Evolutionary conservation across 1,140 invertebrate species (phyloP), one percentile per base, ranked within the genome.

Genomic region (Heterodera schachtii): DNA sequence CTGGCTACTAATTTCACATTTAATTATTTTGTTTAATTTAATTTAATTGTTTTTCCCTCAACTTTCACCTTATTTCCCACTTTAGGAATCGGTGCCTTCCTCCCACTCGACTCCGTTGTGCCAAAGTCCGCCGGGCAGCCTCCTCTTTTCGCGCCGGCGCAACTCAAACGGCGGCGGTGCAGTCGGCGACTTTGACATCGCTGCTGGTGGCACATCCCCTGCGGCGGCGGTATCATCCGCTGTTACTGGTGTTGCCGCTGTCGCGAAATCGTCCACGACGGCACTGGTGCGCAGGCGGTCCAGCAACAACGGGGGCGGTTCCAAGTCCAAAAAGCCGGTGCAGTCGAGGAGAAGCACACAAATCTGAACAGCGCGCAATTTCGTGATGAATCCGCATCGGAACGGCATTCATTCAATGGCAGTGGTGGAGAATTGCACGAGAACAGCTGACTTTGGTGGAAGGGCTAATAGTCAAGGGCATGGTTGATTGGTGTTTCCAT

Each of bases 101-200:
- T 84, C 81, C 7, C 84, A 86, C 49, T 84, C 83, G 21, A 84
- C 85, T 11, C 83, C 84, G 16, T 47, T 84, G 1, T 76, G 83
- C n/a, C 41, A 73, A 69, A 82, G 84, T 49, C 73, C 76, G 7
- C 52, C 73, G 9, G 44, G n/a, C 81, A 44, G 74, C 66, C 46
- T 73, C 69, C 8, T 70, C 70, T 78, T 78, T 66, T 7, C 57
- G 60, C 46, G 79, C 5, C 46, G 79, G 57, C 79, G 60, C 44
- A 80, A 77, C n/a, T 73, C 79, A 9, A 80, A 80, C 46, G 79
- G 79, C 31, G 75, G 70, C 31, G 64, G 47, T 4, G 60, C 52
- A 49, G 13, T 9, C 3, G 19, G 69, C 6, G 69, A 41, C 9
- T 46, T 43, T 31, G 44, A 71, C 8, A 71, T 41, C 5, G 69